These are phyloP conservation scores for Pogonus chalceus DNA, from an alignment of 1,140 invertebrate genomes.

Conservation along the genomic window DNA sequence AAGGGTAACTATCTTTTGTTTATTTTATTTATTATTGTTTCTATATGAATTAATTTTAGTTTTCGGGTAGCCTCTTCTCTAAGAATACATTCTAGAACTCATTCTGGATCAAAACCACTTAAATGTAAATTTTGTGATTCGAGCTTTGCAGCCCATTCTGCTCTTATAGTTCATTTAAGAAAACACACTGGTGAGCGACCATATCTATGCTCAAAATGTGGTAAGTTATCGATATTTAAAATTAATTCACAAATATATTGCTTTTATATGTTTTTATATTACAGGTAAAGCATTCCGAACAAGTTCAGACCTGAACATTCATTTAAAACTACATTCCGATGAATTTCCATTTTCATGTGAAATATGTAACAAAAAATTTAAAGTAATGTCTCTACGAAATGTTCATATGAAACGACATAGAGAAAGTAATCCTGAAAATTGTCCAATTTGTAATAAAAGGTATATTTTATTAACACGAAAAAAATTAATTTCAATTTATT, in stretches of 20 bases:
- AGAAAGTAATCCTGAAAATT: not conserved
- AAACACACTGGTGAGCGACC: not conserved
- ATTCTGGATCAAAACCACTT: slow-evolving; percentile 89
- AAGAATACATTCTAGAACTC: slow-evolving; percentile 86
- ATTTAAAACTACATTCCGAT: slow-evolving; percentile 57
- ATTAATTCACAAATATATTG: not conserved
- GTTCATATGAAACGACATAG: slow-evolving; percentile 30
- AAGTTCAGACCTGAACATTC: slow-evolving; percentile 24
- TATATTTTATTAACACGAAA: not conserved
- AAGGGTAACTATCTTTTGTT: too few species aligned
- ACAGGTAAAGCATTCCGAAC: not conserved
- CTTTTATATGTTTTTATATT: not conserved
- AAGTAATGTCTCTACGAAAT: slow-evolving; percentile 45
- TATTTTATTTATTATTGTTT: too few species aligned
- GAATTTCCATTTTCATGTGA: slow-evolving; percentile 62
- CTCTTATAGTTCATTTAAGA: not conserved
- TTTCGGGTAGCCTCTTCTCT: slow-evolving; percentile 31
- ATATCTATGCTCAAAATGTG: not conserved
- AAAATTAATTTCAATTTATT: not conserved
- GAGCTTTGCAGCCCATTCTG: not conserved
- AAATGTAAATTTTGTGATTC: slow-evolving; percentile 46
- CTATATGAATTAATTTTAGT: too few species aligned
- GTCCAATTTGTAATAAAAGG: not conserved
- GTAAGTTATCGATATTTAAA: not conserved
- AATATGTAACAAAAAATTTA: slow-evolving; percentile 59